These are phyloP conservation scores for Pteruthius melanotis DNA, from an alignment of 2,113 vertebrate genomes.

Conservation along the genomic window DNA sequence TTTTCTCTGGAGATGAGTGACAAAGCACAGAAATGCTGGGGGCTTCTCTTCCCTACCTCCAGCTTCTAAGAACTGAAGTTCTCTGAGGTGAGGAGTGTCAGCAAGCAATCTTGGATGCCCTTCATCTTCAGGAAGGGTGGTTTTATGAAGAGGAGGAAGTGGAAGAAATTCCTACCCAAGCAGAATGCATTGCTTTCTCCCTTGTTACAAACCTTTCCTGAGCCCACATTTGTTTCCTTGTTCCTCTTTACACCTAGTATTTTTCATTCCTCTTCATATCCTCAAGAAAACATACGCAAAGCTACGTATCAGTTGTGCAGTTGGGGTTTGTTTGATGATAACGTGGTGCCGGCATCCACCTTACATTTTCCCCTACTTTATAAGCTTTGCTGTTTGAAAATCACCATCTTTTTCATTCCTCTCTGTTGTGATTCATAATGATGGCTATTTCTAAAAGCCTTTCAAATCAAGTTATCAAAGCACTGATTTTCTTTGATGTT, in stretches of 20 bases:
- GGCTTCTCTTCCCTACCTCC: background rate
- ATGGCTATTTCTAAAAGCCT: constrained; percentile 62
- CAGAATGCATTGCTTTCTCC: background rate
- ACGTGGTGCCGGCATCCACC: background rate
- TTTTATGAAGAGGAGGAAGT: background rate
- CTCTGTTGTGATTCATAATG: constrained; percentile 61
- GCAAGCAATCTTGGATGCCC: background rate
- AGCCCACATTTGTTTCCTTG: background rate
- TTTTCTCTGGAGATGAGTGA: background rate
- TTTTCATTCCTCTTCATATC: background rate
- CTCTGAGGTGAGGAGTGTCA: background rate
- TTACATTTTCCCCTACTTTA: background rate
- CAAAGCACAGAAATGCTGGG: background rate
- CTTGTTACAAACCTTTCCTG: background rate
- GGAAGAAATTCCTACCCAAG: background rate
- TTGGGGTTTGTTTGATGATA: background rate
- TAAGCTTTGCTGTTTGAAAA: constrained; percentile 22
- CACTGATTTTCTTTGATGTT: constrained; percentile 70
- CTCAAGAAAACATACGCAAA: background rate
- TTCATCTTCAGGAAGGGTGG: background rate
- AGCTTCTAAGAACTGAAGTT: background rate
- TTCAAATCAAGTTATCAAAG: constrained; percentile 71
- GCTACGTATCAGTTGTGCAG: background rate
- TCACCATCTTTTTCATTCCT: constrained; percentile 13
- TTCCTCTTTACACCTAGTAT: background rate